These are phyloP conservation scores for Colinus virginianus DNA, from an alignment of 2,113 vertebrate species.

Conservation along the genomic window DNA sequence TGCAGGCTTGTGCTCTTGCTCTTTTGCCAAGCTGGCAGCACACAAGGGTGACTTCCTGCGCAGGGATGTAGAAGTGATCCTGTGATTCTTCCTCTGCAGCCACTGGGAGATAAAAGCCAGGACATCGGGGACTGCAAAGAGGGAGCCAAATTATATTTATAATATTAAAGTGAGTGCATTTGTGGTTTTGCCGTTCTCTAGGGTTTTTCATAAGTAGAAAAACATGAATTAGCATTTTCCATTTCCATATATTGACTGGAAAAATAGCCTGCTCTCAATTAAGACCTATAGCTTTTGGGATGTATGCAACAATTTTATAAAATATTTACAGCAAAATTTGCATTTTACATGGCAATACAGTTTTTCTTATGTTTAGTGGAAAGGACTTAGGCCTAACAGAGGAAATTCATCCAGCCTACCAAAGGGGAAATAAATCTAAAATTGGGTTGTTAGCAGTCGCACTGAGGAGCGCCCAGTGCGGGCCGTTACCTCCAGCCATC, in stretches of 20 bases:
- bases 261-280: slow-evolving; percentile 88
- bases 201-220: slow-evolving; percentile 86
- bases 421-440: slow-evolving; percentile 53
- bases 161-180: slow-evolving; percentile 88
- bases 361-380: slow-evolving; percentile 81
- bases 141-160: slow-evolving; percentile 89
- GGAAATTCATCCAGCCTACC: slow-evolving; percentile 58
- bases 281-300: slow-evolving; percentile 89
- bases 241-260: slow-evolving; percentile 91
- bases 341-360: slow-evolving; percentile 83
- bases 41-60: slow-evolving; percentile 69
- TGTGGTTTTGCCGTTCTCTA: slow-evolving; percentile 84
- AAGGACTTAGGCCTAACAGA: slow-evolving; percentile 67
- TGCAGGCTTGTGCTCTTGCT: slow-evolving; percentile 54
- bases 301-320: slow-evolving; percentile 87
- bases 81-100: slow-evolving; percentile 77
- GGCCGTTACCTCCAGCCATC: slow-evolving; percentile 60
- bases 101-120: slow-evolving; percentile 84
- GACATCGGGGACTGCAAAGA: slow-evolving; percentile 80
- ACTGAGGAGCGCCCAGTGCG: slow-evolving; percentile 33
- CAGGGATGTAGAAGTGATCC: slow-evolving; percentile 76
- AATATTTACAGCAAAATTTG: slow-evolving; percentile 88
- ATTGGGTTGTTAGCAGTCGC: slow-evolving; percentile 54
- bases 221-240: slow-evolving; percentile 90
- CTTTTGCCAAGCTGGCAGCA: slow-evolving; percentile 76